phyloP scores from a whole-genome alignment of 2,888 invertebrate genomes.

The Cheiracanthium punctorium region DNA sequence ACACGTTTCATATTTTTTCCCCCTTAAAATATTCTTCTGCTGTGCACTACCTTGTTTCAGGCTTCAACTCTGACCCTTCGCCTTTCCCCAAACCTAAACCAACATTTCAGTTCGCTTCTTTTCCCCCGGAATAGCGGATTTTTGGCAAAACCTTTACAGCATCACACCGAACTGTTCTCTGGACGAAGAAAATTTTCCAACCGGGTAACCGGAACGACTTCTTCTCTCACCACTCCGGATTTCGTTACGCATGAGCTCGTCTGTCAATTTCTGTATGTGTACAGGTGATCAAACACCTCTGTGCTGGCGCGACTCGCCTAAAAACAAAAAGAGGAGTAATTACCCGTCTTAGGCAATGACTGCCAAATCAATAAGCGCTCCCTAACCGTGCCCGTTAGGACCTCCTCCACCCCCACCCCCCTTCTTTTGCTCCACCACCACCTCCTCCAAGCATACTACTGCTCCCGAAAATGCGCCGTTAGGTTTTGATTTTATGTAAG shows the following conservation, averaged over 20 bases:
- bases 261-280: constrained; percentile 18
- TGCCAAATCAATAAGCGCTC: constrained; percentile 51
- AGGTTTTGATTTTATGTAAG: constrained; percentile 17
- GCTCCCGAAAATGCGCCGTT: constrained; percentile 15
- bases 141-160: too few species aligned
- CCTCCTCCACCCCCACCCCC: constrained; percentile 16
- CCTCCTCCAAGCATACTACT: background rate
- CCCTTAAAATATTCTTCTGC: too few species aligned
- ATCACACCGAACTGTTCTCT: background rate
- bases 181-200: background rate
- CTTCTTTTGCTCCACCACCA: background rate
- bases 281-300: constrained; percentile 59
- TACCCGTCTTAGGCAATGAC: constrained; percentile 67
- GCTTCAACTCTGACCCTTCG: too few species aligned
- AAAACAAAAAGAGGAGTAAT: constrained; percentile 65
- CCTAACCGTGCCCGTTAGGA: background rate
- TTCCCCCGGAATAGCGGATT: too few species aligned
- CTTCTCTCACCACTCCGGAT: background rate
- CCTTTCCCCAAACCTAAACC: too few species aligned
- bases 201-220: background rate
- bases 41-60: too few species aligned
- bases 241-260: background rate
- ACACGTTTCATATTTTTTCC: too few species aligned
- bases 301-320: constrained; percentile 30
- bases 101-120: too few species aligned